A percentile compares a stretch with the other conserved stretches of the same genome.
These are phyloP conservation scores for Sebastolobus alascanus DNA, from an alignment of 2,797 vertebrate genomes.

Conservation along the genomic window DNA sequence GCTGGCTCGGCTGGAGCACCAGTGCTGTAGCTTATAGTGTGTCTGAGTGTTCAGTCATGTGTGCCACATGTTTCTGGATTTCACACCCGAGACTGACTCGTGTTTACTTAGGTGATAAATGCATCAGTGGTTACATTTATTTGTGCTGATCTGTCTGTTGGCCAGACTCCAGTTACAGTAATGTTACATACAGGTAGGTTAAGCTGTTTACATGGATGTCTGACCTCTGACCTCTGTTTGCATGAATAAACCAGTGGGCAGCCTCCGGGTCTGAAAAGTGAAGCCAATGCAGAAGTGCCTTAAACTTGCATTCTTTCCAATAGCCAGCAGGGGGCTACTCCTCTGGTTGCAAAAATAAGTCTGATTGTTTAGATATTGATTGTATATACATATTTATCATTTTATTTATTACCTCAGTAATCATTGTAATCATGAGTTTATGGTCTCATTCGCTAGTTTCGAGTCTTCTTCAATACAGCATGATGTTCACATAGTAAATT, in stretches of 20 bases:
- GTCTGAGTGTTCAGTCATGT: constrained; percentile 36
- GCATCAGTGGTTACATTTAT: constrained; percentile 35
- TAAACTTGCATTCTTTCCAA: too few species aligned
- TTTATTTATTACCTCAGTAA: too few species aligned
- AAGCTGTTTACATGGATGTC: neutral
- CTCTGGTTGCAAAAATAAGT: too few species aligned
- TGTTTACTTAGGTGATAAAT: constrained; percentile 42
- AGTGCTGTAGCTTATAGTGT: constrained; percentile 5
- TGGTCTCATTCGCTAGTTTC: too few species aligned
- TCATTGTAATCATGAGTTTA: too few species aligned
- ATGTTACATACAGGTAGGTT: constrained; percentile 1
- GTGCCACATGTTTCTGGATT: constrained; percentile 15
- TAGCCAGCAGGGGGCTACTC: too few species aligned
- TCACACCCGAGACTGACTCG: constrained; percentile 42
- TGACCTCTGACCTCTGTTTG: constrained; percentile 20
- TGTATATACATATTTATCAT: too few species aligned
- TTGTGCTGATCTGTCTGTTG: neutral
- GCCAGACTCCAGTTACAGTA: neutral
- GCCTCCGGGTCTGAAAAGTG: neutral
- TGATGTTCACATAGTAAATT: too few species aligned
- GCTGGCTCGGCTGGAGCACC: constrained; percentile 15
- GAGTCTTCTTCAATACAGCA: too few species aligned
- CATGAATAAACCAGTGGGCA: constrained; percentile 22
- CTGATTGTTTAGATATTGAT: too few species aligned
- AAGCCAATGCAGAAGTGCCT: too few species aligned